A percentile compares a stretch with the other conserved stretches of the same genome.
Evolutionary conservation across 1,140 invertebrate genomes (phyloP).

Genomic region (Drosophila malerkotliana): DNA sequence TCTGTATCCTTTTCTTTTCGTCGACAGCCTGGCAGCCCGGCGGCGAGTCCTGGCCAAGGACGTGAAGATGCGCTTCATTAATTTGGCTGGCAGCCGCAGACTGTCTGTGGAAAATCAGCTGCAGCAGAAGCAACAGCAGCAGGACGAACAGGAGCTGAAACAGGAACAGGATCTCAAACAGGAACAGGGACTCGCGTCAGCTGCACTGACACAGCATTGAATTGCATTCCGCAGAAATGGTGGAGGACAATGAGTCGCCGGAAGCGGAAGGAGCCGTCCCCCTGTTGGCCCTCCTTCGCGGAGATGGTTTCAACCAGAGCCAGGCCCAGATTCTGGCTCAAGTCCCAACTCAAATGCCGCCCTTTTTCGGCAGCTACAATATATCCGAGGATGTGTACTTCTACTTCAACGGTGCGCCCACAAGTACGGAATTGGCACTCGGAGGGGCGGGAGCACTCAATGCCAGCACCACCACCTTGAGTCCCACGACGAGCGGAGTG

Average conservation of each 20-base stretch:
- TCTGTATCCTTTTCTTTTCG: slow-evolving; percentile 3
- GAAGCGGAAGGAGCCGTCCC: slow-evolving; percentile 58
- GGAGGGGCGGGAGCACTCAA: slow-evolving; percentile 17
- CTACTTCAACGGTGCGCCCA: slow-evolving; percentile 76
- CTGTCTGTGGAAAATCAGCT: slow-evolving; percentile 29
- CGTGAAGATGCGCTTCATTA: slow-evolving; percentile 64
- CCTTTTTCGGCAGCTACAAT: slow-evolving; percentile 77
- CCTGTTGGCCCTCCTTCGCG: slow-evolving; percentile 61
- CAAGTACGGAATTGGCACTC: slow-evolving; percentile 54
- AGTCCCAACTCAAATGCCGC: slow-evolving; percentile 15
- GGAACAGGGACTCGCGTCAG: slow-evolving; percentile 47
- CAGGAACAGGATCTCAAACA: slow-evolving; percentile 33
- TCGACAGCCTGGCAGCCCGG: slow-evolving; percentile 28
- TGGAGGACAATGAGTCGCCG: slow-evolving; percentile 45
- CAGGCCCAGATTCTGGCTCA: slow-evolving; percentile 8
- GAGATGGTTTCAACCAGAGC: slow-evolving; percentile 52
- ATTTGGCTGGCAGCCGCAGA: slow-evolving; percentile 56
- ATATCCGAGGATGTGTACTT: slow-evolving; percentile 79
- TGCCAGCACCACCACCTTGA: slow-evolving; percentile 25
- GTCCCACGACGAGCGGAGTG: not conserved
- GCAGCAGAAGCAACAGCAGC: slow-evolving; percentile 20
- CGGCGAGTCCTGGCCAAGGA: slow-evolving; percentile 39
- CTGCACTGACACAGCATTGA: slow-evolving; percentile 59
- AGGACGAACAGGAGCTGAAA: slow-evolving; percentile 31
- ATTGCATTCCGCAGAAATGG: slow-evolving; percentile 26